phyloP scores from a whole-genome alignment of 2,113 vertebrate genomes.

The Morone saxatilis region DNA sequence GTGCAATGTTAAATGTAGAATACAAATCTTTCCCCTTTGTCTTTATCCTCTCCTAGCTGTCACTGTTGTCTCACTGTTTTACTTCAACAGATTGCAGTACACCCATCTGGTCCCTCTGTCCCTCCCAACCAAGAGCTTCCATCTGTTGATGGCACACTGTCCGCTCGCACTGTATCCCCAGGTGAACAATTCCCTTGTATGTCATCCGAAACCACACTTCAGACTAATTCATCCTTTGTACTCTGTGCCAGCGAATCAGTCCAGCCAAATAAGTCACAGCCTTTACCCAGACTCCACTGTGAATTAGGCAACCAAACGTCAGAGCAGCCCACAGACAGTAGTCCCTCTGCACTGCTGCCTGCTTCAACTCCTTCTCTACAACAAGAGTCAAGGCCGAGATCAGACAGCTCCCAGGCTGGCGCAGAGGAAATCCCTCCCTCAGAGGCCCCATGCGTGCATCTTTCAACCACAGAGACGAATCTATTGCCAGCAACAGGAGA shows the following conservation, averaged over 20 bases:
- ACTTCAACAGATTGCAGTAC: slow-evolving; percentile 67
- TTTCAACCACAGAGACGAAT: slow-evolving; percentile 21
- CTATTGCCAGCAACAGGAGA: slow-evolving; percentile 41
- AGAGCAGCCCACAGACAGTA: slow-evolving; percentile 38
- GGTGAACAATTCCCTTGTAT: slow-evolving; percentile 49
- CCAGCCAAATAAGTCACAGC: slow-evolving; percentile 54
- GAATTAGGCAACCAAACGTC: slow-evolving; percentile 45
- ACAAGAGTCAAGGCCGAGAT: slow-evolving; percentile 33
- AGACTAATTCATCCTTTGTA: slow-evolving; percentile 50
- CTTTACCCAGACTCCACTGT: slow-evolving; percentile 59
- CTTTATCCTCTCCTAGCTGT: slow-evolving; percentile 48
- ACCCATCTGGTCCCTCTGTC: slow-evolving; percentile 52
- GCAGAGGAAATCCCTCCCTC: slow-evolving; percentile 51
- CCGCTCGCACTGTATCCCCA: slow-evolving; percentile 55
- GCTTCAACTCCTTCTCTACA: slow-evolving; percentile 12
- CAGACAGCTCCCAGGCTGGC: slow-evolving; percentile 44
- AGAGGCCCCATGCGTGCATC: slow-evolving; percentile 23
- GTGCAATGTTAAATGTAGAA: slow-evolving; percentile 37
- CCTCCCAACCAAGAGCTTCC: slow-evolving; percentile 62
- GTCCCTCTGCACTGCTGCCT: slow-evolving; percentile 24
- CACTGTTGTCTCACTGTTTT: slow-evolving; percentile 63
- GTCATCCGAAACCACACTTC: slow-evolving; percentile 52
- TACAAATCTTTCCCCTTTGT: slow-evolving; percentile 28
- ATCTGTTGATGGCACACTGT: slow-evolving; percentile 57
- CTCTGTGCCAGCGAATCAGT: slow-evolving; percentile 45